Evolutionary conservation across 2,888 invertebrate genomes (phyloP), one percentile per base, ranked within the genome.

Genomic region (Cheilosia pagana): DNA sequence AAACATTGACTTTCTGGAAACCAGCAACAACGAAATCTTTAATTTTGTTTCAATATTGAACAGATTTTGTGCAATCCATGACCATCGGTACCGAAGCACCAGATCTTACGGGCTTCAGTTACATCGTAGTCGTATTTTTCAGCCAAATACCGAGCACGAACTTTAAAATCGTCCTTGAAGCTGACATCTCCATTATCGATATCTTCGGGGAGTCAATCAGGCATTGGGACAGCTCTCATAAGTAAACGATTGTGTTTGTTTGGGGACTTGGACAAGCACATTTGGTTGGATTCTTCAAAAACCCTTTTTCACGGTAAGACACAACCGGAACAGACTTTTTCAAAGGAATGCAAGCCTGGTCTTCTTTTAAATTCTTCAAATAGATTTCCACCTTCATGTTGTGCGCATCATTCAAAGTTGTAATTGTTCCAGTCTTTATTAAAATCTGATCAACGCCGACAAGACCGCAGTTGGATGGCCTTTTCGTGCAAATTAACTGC

Each of bases 41-140:
- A 93, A 99, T 99, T 95, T 99, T 99, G 92, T 99, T 99, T 88
- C 99, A 95, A 93, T 99, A 99, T 93, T 99, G 99, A 87, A 99
- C 99, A 93, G 99, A 99, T 94, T 99, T 99, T 88, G 99, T 98
- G 93, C 98, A 98, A 94, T 99, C 99, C 87, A 99, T 95, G 88
- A 99, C 98, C 98, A 91, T 99, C 99, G 87, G 99, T 99, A 78
- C 99, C 99, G 93, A 99, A 99, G 93, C 98, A 97, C 99, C 99
- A 99, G 93, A 99, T 98, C 93, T 99, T 99, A 93, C 99, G 95
- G 35, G 99, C 99, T 92, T 99, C 99, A 23, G 98, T 98, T 48
- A 98, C 94, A 93, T 99, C 99, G 91, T 98, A 99, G 88, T 98
- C 98, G 93, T 98, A 99, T 90, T 98, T 98, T 89, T 99, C 99